phyloP scores from a whole-genome alignment of 2,797 vertebrate species.

The Enteromius argenteus region DNA sequence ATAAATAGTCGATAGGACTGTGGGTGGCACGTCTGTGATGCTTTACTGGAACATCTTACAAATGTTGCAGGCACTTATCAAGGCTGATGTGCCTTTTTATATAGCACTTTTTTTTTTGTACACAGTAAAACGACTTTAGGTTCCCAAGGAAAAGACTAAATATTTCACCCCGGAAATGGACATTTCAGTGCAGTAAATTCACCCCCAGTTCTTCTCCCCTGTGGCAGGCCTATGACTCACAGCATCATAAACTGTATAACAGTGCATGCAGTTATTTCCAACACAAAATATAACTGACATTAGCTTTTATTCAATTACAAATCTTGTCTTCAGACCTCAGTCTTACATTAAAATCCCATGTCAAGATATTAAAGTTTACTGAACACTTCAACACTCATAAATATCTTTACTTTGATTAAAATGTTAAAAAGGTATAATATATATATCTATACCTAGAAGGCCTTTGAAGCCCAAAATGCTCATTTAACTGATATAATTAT shows the following conservation, averaged over 20 bases:
- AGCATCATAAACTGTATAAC: background rate
- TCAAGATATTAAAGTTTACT: background rate
- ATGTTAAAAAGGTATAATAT: background rate
- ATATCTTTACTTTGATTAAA: constrained; percentile 3
- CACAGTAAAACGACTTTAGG: constrained; percentile 2
- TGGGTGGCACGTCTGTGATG: constrained; percentile 55
- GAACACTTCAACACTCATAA: background rate
- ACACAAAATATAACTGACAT: background rate
- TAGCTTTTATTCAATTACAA: background rate
- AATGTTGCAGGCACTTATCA: constrained; percentile 44
- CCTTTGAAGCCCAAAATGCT: background rate
- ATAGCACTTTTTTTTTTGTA: constrained; percentile 31
- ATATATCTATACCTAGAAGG: no score
- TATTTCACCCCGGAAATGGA: constrained; percentile 11
- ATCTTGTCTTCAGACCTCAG: background rate
- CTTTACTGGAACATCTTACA: constrained; percentile 45
- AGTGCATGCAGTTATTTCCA: background rate
- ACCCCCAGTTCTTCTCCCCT: background rate
- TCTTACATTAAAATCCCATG: background rate
- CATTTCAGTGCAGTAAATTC: constrained; percentile 5
- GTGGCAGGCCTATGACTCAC: background rate
- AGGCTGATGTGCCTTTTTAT: constrained; percentile 15
- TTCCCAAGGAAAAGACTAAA: constrained; percentile 42
- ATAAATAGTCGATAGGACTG: constrained; percentile 56
- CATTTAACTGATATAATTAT: background rate